These are phyloP conservation scores for Gastrophysa polygoni DNA, from an alignment of 2,888 invertebrate genomes.

Conservation along the genomic window DNA sequence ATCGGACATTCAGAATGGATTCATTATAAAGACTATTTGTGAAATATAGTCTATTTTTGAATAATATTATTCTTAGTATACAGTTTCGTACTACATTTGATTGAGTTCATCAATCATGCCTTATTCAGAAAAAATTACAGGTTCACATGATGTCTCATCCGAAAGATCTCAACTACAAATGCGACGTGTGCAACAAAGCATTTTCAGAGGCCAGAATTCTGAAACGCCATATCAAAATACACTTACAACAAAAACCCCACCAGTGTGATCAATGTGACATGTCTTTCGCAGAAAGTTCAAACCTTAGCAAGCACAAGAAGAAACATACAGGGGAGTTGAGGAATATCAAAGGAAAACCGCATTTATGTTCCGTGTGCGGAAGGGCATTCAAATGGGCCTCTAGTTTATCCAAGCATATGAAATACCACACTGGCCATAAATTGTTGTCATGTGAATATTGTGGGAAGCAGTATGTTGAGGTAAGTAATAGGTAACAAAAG, in stretches of 20 bases:
- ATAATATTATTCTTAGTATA: too few relatives aligned
- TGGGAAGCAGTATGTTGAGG: constrained; percentile 60
- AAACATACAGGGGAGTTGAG: constrained; percentile 60
- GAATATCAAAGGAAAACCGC: constrained; percentile 58
- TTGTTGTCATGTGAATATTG: constrained; percentile 59
- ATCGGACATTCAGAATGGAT: too few relatives aligned
- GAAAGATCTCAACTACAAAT: constrained; percentile 54
- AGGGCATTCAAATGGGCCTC: constrained; percentile 61
- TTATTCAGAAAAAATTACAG: constrained; percentile 39
- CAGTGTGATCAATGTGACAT: constrained; percentile 60
- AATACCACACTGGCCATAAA: constrained; percentile 61
- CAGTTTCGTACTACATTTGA: too few relatives aligned
- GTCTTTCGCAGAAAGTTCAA: constrained; percentile 61
- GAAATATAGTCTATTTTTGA: too few relatives aligned
- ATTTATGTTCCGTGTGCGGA: constrained; percentile 59
- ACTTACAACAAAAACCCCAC: constrained; percentile 59
- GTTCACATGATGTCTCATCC: constrained; percentile 59
- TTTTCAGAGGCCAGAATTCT: constrained; percentile 58
- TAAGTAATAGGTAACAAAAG: too few relatives aligned
- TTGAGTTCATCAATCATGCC: too few relatives aligned
- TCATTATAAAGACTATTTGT: too few relatives aligned
- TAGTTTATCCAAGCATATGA: constrained; percentile 61
- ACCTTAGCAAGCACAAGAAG: constrained; percentile 60
- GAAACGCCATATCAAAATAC: constrained; percentile 59
- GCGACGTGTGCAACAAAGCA: constrained; percentile 55